Evolutionary conservation across 2,113 vertebrate genomes (phyloP).

Genomic region (Ciconia boyciana): DNA sequence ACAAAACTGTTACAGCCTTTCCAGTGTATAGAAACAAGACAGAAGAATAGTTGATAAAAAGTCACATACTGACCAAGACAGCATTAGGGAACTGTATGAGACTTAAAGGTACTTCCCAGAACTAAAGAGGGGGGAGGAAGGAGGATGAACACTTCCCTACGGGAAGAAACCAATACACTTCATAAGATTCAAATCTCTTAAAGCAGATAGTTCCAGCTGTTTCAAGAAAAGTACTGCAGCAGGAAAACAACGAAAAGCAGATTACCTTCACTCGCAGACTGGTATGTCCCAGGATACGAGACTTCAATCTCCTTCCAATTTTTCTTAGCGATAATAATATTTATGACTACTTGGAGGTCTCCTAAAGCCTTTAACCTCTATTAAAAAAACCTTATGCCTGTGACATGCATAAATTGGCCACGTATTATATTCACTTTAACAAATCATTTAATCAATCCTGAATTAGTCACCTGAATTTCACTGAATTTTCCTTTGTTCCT

Average conservation of each 20-base stretch:
- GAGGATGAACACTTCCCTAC: neutral
- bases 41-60: neutral
- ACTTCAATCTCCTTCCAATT: neutral
- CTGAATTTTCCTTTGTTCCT: neutral
- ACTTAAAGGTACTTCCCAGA: neutral
- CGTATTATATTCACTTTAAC: neutral
- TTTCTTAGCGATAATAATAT: neutral
- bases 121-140: rapidly evolving
- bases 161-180: neutral
- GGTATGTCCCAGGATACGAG: neutral
- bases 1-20: neutral
- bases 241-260: neutral
- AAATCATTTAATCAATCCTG: neutral
- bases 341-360: neutral
- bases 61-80: neutral
- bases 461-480: neutral
- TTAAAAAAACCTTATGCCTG: neutral
- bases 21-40: neutral
- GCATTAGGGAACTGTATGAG: neutral
- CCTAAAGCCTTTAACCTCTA: neutral
- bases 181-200: neutral
- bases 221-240: neutral
- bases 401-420: neutral
- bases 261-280: neutral
- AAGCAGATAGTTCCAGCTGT: neutral